A percentile compares a stretch with the other conserved stretches of the same genome.
These are phyloP conservation scores for Centruroides vittatus DNA, from an alignment of 1,140 invertebrate genomes.

Conservation along the genomic window DNA sequence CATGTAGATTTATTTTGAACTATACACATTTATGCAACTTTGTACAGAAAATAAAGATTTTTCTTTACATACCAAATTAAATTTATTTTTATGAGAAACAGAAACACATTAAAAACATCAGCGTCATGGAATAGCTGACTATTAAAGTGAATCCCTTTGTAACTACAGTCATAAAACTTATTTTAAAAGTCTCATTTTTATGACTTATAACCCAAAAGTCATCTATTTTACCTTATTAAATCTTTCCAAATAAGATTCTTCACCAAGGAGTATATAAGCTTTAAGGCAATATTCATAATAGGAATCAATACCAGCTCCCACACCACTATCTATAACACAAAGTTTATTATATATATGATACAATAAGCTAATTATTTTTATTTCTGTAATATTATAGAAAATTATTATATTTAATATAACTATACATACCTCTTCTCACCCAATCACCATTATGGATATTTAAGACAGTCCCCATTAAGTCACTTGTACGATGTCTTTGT, in stretches of 20 bases:
- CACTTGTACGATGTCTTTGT: slow-evolving; percentile 64
- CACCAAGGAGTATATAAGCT: slow-evolving; percentile 58
- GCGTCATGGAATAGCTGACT: no score
- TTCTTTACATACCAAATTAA: no score
- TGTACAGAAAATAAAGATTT: no score
- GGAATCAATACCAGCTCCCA: slow-evolving; percentile 97
- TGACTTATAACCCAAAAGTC: no score
- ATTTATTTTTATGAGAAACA: no score
- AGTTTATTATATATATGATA: not conserved
- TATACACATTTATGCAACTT: no score
- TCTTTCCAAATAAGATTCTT: slow-evolving; percentile 73
- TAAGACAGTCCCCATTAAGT: slow-evolving; percentile 84
- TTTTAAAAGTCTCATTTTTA: no score
- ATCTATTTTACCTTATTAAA: slow-evolving; percentile 55
- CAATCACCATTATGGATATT: slow-evolving; percentile 97
- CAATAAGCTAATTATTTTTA: not conserved
- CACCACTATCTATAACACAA: slow-evolving; percentile 58
- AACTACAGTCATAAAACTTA: no score
- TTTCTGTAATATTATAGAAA: not conserved
- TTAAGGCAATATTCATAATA: slow-evolving; percentile 98
- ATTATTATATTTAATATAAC: no score
- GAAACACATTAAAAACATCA: no score
- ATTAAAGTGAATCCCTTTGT: no score
- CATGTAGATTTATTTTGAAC: no score
- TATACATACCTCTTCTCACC: slow-evolving; percentile 51